Conservation (phyloP, 2,797 vertebrate genomes). For the Cetoscarus ocellatus region DNA sequence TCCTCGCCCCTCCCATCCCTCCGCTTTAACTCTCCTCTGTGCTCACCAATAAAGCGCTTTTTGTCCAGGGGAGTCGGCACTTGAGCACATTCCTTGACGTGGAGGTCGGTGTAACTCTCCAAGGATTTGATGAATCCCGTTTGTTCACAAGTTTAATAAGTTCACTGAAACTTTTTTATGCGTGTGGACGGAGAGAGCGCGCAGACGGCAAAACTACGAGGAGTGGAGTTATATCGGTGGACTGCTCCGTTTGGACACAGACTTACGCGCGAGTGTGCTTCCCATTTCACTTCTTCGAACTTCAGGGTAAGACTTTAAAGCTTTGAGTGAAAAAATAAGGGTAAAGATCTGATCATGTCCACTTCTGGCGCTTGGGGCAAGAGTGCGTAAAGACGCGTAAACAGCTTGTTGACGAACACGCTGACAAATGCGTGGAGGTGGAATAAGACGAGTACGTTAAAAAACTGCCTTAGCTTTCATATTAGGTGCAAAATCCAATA, state of each 20-base stretch:
- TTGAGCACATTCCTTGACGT: conserved; percentile 77
- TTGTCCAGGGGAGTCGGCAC: conserved; percentile 67
- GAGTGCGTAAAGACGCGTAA: conserved; percentile 40
- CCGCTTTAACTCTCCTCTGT: conserved; percentile 60
- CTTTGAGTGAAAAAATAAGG: background rate
- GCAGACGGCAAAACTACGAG: conserved; percentile 22
- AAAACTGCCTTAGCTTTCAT: background rate
- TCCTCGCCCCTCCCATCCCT: conserved; percentile 61
- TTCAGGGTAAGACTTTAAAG: conserved; percentile 65
- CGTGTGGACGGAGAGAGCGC: background rate
- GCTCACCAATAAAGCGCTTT: conserved; percentile 79
- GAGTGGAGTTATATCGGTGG: conserved; percentile 59
- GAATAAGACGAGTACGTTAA: background rate
- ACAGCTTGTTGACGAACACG: background rate
- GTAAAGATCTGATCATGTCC: background rate
- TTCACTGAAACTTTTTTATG: conserved; percentile 18
- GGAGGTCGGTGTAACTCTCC: conserved; percentile 65
- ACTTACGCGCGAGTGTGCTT: conserved; percentile 51
- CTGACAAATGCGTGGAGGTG: background rate
- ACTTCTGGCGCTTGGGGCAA: background rate
- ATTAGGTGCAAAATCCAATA: background rate
- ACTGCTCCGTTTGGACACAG: conserved; percentile 59
- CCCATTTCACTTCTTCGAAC: conserved; percentile 35
- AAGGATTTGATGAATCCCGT: conserved; percentile 58
- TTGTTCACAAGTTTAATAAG: conserved; percentile 16